phyloP scores from a whole-genome alignment of 2,888 invertebrate genomes.

The Leucoma salicis region DNA sequence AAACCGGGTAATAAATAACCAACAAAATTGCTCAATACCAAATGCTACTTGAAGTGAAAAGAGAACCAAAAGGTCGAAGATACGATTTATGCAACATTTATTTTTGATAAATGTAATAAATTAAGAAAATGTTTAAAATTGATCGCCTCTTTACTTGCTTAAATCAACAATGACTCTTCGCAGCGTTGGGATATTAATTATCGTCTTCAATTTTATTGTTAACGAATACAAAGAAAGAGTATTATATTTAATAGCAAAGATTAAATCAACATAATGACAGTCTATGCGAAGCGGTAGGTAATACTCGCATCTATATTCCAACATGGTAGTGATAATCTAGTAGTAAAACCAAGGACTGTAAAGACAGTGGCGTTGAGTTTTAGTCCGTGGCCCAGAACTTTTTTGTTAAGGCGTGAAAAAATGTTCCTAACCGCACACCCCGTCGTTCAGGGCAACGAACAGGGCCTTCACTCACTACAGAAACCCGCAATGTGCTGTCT shows the following conservation, averaged over 20 bases:
- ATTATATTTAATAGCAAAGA: slow-evolving; percentile 12
- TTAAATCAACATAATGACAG: slow-evolving; percentile 5
- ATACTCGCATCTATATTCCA: too few species aligned
- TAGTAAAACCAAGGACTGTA: too few species aligned
- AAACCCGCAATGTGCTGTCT: too few species aligned
- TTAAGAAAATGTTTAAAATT: not conserved
- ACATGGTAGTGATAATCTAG: too few species aligned
- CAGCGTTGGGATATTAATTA: slow-evolving; percentile 13
- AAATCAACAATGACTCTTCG: slow-evolving; percentile 5
- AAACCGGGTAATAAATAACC: slow-evolving; percentile 4
- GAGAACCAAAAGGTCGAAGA: slow-evolving; percentile 22
- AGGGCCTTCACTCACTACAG: too few species aligned
- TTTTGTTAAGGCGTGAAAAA: too few species aligned
- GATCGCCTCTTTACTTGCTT: not conserved
- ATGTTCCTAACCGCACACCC: too few species aligned
- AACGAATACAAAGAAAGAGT: slow-evolving; percentile 4
- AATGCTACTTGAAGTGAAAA: slow-evolving; percentile 27
- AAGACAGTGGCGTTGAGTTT: too few species aligned
- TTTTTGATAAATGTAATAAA: not conserved
- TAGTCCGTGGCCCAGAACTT: too few species aligned
- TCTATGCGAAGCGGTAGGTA: slow-evolving; percentile 11
- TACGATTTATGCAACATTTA: slow-evolving; percentile 20
- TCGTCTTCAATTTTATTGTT: slow-evolving; percentile 18
- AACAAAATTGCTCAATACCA: slow-evolving; percentile 16
- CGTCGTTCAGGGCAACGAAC: too few species aligned